Evolutionary conservation across 2,797 vertebrate genomes (phyloP), one percentile per base, ranked within the genome.

Genomic region (Holocentrus rufus): DNA sequence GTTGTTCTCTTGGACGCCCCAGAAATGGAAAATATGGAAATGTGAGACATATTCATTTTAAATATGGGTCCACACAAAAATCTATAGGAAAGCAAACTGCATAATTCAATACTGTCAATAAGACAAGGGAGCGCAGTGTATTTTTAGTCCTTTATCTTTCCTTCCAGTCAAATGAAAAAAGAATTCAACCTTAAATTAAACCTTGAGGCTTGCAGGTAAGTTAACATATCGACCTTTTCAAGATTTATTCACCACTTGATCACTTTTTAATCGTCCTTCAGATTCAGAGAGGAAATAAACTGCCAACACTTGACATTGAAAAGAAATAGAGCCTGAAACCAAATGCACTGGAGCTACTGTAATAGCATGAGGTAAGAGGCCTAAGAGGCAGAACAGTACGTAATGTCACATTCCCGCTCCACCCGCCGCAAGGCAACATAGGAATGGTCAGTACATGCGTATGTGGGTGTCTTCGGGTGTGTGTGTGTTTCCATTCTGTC

Each of bases 371-470:
- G 31, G 14, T 52, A 47, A 25, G 15, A 36, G 8, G 53, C 52
- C 31, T 54, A 18, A 44, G 55, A 34, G 44, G 7, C 2, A 4
- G 4, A 22, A 34, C 36, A 42, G 22, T 52, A 23, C n/a, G 27
- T 46, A 63, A 59, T 54, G 57, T 63, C 70, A 14, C 59, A 50
- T 75, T 76, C 27, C 63, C 47, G 55, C 79, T 82, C 46, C 42
- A 58, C 8, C 55, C 55, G 54, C 54, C 36, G 20, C 44, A 17
- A 69, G 34, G 50, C 52, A 39, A 60, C 47, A 9, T 27, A 36
- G 52, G 2, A 60, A 49, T 57, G 56, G 20, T 27, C 42, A 23
- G 44, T 50, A 30, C 59, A 9, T 50, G 56, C 23, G 30, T 61
- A 10, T 57, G 20, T 55, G 31, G 42, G 13, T 57, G 54, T 31